Base-by-base conservation (phyloP, 2,888 invertebrate species). In the Thelaira solivaga region DNA sequence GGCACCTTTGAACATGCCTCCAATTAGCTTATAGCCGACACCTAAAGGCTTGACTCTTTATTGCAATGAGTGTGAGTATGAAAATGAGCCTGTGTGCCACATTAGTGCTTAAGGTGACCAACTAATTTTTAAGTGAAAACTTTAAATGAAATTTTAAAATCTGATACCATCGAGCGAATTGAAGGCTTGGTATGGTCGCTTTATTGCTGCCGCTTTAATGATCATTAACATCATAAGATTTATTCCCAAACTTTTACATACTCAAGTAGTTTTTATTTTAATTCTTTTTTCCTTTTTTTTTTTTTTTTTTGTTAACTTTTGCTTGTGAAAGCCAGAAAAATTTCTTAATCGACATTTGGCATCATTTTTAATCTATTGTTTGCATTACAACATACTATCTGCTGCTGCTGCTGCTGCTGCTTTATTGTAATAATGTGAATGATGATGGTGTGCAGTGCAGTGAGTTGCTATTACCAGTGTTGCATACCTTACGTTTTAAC, bases 21-120 rank as follows among this genome's bases (percentile, higher is more conserved):
- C 88, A 88, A 88, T 88, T 88, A 88, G 88, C 88, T 87, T 85
- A 86, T 85, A 87, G 85, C 88, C 88, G 89, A 89, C 88, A 88
- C 88, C 88, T 88, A 81, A 45, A 82, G 86, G 88, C 85, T 80
- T 81, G 74, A 76, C 77, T 71, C 65, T 61, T 53, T 62, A 47
- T 72, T 59, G 64, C 64, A 39, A 41, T 61, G 4, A 45, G 45
- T 20, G 24, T 22, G 26, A 16, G 51, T 43, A 16, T 69, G 16
- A 0, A 10, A 8, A 20, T 31, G 34, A 24, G 22, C 20, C 4
- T 7, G 20, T 41, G 13, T 39, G 13, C n/a, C n/a, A n/a, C n/a
- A n/a, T n/a, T n/a, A n/a, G n/a, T n/a, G n/a, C n/a, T n/a, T n/a
- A n/a, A n/a, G n/a, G n/a, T n/a, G n/a, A n/a, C n/a, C n/a, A n/a